Conservation (phyloP, 2,888 invertebrate species). For the Calliopum simillimum region DNA sequence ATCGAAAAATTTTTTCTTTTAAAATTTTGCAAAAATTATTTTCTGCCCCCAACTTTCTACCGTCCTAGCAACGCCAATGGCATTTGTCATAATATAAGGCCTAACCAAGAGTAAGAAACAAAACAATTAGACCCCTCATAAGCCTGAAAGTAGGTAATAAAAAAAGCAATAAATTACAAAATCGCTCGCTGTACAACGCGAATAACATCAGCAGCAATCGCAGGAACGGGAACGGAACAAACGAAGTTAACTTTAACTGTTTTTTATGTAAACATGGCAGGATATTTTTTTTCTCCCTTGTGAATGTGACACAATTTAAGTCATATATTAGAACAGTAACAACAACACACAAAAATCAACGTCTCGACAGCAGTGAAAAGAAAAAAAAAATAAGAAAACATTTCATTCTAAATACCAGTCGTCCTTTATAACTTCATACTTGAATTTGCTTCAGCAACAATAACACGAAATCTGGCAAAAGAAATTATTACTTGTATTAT, state of each 20-base stretch:
- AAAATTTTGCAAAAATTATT: too few relatives aligned
- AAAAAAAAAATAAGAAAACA: not conserved
- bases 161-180: constrained; percentile 30
- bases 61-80: too few relatives aligned
- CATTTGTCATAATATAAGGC: too few relatives aligned
- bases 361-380: not conserved
- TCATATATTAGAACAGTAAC: constrained; percentile 7
- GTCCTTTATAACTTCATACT: too few relatives aligned
- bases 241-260: constrained; percentile 30
- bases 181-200: constrained; percentile 11
- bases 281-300: constrained; percentile 9
- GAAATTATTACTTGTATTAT: constrained; percentile 2
- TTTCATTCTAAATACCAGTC: constrained; percentile 10
- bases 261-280: constrained; percentile 24
- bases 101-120: not conserved
- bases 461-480: constrained; percentile 24
- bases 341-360: not conserved
- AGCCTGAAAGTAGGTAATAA: constrained; percentile 29
- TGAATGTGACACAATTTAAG: constrained; percentile 21
- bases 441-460: constrained; percentile 3
- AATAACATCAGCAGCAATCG: too few relatives aligned
- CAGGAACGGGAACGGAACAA: too few relatives aligned
- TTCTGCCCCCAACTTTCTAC: too few relatives aligned
- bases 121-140: constrained; percentile 18
- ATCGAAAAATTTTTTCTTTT: too few relatives aligned